Base-by-base conservation (phyloP, 1,140 invertebrate species). In the Wasmannia auropunctata region DNA sequence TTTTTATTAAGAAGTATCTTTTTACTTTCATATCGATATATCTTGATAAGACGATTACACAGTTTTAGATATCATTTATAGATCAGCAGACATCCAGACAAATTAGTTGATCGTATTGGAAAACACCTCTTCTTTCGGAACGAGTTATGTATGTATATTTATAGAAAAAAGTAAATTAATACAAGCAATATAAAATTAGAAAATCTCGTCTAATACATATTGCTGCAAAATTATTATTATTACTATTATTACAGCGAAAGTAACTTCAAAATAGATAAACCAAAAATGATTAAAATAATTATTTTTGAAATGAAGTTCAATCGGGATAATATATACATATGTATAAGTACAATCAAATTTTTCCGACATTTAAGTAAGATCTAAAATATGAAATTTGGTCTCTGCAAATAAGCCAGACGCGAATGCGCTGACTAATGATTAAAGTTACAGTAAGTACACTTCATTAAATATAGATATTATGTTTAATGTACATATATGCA, bases 371-470 rank as follows among this genome's bases (percentile, higher is more conserved):
- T n/a, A 37, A 76, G n/a, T 37, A 67, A 49, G 8, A 79, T 37
- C 14, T 79, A 43, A 63, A 43, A 72, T 74, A 85, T 46, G 34
- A 81, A 88, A 80, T 88, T 88, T 89, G 87, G 87, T 89, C 88
- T 76, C n/a, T n/a, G n/a, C 31, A 70, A 74, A 56, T 54, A n/a
- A n/a, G 49, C 46, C 72, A 79, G 22, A 34, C 60, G 49, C 65
- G 7, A 43, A 31, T 49, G 43, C 69, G 14, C 4, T 8, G 25
- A 22, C 14, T 28, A 60, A 58, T 62, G 19, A 58, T 70, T 77
- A 69, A 69, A 81, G 49, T 81, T 80, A 70, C 62, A 11, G 31
- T 89, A 90, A 87, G 85, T 90, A 88, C 87, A 90, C 81, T 90
- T 89, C 74, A 85, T 81, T 87, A 43, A 60, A 58, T 88, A 14